Base-by-base conservation (phyloP, 2,888 invertebrate species). In the Pheosia tremula region DNA sequence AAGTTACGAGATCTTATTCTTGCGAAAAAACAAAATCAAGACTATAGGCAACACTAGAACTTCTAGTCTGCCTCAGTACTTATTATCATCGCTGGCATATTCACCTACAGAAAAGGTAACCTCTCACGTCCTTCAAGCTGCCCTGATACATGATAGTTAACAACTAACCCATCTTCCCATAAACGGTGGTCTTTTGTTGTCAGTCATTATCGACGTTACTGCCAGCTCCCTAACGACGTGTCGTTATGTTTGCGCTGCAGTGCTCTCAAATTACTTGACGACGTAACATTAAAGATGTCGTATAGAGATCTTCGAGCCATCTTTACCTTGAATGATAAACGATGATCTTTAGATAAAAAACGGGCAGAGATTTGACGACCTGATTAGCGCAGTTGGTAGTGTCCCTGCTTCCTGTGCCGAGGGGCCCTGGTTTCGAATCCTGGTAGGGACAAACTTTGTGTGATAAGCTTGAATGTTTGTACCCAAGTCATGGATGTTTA, bases 241-340 rank as follows among this genome's bases (percentile, higher is more conserved):
- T 53, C 53, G 11, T 52, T 52, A 53, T 53, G 37, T 10, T 53
- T 53, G 10, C 53, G 24, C 50, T 8, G 37, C 53, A 53, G 37
- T 53, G 9, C 5, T 9, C 10, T 36, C 37, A 37, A 37, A 53
- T 37, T 13, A 53, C 24, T 37, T 37, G 37, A 24, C 9, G 37
- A 11, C 37, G 37, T 3, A 3, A 50, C 37, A 37, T 53, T 53
- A 53, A 11, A 53, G 53, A 6, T 10, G 53, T 2, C 24, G 24
- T 37, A 37, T 7, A 53, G 53, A 53, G 1, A 53, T 53, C 37
- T 37, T 11, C 10, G n/a, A 10, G 49, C 49, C 49, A 49, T 11
- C n/a, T 50, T 4, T 24, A 24, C 50, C 50, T 50, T 50, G 24
- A 50, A 24, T 24, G 24, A n/a, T 47, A 24, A 24, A 24, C 24